Evolutionary conservation across 1,140 invertebrate species (phyloP), one percentile per base, ranked within the genome.

Genomic region (Solen grandis): DNA sequence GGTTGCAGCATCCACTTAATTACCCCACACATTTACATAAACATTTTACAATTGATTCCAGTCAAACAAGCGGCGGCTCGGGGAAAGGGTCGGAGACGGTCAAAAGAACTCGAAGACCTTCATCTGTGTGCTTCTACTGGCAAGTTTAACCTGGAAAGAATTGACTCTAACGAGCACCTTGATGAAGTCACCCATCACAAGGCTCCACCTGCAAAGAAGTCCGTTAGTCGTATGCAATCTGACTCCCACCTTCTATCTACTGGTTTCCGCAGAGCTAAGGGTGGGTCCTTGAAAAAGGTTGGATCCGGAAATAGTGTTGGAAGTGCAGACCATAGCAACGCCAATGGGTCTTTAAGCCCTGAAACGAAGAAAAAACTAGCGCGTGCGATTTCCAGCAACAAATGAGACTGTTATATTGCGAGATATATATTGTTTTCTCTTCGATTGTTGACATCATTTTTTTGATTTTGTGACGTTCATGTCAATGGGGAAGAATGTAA

Each of bases 101-200:
- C 77, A 16, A 36, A 60, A 22, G 77, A 80, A 50, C 46, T 80
- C 16, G 77, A 80, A 55, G 77, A 80, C 57, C 66, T 80, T 22
- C 59, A 65, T 22, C 25, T 80, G 38, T 63, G 69, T 72, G 69
- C 77, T 29, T 72, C 60, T 14, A 80, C 77, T 31, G 77, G 77
- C 33, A 80, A 66, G 14, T 73, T 80, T 29, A 63, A 80, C 19
- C 33, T 65, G 5, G 68, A 78, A 31, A 52, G 60, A 46, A 8
- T 46, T 46, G 41, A 46, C 8, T 46, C 41, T 19, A 46, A 8
- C 8, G 41, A 46, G 19, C 8, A 19, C 19, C 19, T 46, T 8
- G 19, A 8, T 10, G 41, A 46, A 8, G 8, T 19, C 19, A 19
- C 41, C 19, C 8, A 46, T 10, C 8, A 8, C 8, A 46, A 19